Percentiles rank a stretch among this genome's conserved stretches.
Conservation (phyloP, 2,113 vertebrate species). For the Corydoras maculifer region DNA sequence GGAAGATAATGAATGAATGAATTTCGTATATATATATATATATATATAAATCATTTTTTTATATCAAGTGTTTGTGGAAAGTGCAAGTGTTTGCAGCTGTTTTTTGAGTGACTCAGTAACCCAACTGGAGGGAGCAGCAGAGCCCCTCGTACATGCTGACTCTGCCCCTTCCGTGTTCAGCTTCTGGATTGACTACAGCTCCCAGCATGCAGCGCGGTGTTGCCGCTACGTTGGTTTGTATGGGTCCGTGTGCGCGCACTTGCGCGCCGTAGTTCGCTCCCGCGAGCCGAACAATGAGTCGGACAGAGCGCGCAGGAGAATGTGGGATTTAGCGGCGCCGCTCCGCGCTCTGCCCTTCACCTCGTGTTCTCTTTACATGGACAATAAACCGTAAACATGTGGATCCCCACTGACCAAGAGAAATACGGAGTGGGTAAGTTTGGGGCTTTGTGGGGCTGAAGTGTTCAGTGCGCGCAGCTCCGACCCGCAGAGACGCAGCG, state of each 20-base stretch:
- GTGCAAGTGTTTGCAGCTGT: too few species aligned
- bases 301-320: not conserved
- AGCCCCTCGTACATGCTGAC: not conserved
- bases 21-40: too few species aligned
- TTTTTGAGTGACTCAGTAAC: too few species aligned
- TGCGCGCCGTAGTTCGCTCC: constrained; percentile 36
- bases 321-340: constrained; percentile 32
- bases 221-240: not conserved
- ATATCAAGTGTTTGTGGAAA: too few species aligned
- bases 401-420: constrained; percentile 93
- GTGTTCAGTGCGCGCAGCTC: not conserved
- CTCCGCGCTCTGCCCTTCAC: constrained; percentile 40
- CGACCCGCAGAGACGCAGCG: not conserved
- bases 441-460: not conserved
- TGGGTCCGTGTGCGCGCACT: constrained; percentile 1
- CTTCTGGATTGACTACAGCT: not conserved
- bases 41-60: too few species aligned
- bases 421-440: constrained; percentile 98
- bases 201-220: too few species aligned
- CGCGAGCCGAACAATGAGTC: not conserved
- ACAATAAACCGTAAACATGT: constrained; percentile 70
- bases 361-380: not conserved
- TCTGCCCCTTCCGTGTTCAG: not conserved
- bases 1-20: too few species aligned
- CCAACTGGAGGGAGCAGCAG: too few species aligned